Evolutionary conservation across 2,888 invertebrate species (phyloP), one percentile per base, ranked within the genome.

Genomic region (Archips crataeganus): DNA sequence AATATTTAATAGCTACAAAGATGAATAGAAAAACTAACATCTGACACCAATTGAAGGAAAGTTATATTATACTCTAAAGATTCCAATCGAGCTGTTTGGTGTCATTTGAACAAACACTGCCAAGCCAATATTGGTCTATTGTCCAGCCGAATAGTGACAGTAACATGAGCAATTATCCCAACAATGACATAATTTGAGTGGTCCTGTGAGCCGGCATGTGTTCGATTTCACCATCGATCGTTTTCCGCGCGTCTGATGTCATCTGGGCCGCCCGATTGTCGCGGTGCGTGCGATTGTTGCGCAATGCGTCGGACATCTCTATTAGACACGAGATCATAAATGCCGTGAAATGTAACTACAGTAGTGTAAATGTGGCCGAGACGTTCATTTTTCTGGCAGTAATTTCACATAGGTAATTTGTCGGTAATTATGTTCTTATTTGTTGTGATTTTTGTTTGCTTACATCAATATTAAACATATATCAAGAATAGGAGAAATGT

Each of bases 201-300:
- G 60, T 65, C n/a, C 34, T 49, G 68, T 64, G 68, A 64, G 66
- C 68, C n/a, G 69, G 64, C 64, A 70, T 74, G 51, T 74, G 74
- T 74, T 70, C 36, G 69, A 69, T 74, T 69, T 74, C 83, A 83
- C 80, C 76, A 82, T 79, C 77, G 82, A 80, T 78, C 73, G 65
- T 73, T 69, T 73, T 75, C 74, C 71, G 75, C 61, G 66, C 61
- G 63, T 67, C 62, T 90, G 90, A 90, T 87, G 88, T 90, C 90
- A 90, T 90, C 83, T 85, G 83, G 86, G 87, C 81, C 90, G 79
- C 76, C 81, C 86, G 88, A 87, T 88, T 90, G 88, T 86, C 88
- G 81, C 80, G 54, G 15, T 77, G 71, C 47, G 76, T 73, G 66
- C 74, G 54, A 61, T 32, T 54, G 74, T 81, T 80, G 75, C 78